Conservation (phyloP, 2,797 vertebrate genomes). For the Acipenser oxyrinchus region DNA sequence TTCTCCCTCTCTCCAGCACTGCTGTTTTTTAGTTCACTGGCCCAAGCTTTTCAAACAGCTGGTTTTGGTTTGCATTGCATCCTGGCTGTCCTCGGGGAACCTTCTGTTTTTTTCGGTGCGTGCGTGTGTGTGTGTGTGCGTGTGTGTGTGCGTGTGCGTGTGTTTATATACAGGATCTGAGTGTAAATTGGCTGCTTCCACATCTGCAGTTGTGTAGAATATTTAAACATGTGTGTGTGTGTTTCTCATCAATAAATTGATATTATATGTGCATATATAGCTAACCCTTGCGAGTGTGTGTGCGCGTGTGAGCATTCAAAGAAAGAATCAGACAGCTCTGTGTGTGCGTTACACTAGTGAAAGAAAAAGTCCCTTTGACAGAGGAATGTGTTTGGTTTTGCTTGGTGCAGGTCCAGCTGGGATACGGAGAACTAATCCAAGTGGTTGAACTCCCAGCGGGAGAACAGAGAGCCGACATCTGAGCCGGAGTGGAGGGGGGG, state of each 20-base stretch:
- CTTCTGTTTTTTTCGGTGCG: constrained; percentile 44
- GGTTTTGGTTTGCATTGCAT: constrained; percentile 37
- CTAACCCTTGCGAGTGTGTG: no score
- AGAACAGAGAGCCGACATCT: constrained; percentile 36
- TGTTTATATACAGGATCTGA: constrained; percentile 24
- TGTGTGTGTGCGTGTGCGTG: constrained; percentile 36
- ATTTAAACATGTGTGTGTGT: no score
- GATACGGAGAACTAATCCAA: constrained; percentile 70
- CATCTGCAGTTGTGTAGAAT: no score
- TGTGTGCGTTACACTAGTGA: constrained; percentile 5
- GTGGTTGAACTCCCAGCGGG: constrained; percentile 70
- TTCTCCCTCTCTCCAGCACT: neutral
- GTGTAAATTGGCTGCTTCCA: constrained; percentile 18
- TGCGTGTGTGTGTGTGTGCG: constrained; percentile 41
- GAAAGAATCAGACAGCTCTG: neutral
- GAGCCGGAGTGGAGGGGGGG: constrained; percentile 31
- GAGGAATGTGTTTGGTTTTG: constrained; percentile 52
- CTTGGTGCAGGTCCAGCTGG: constrained; percentile 73
- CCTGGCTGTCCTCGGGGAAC: constrained; percentile 35
- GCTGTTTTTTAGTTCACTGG: no score
- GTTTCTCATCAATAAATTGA: no score
- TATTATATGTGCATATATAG: no score
- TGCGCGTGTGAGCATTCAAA: no score
- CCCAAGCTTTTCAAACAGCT: no score
- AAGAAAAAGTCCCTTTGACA: no score